These are phyloP conservation scores for Episyrphus balteatus DNA, from an alignment of 1,140 invertebrate species.

Conservation along the genomic window DNA sequence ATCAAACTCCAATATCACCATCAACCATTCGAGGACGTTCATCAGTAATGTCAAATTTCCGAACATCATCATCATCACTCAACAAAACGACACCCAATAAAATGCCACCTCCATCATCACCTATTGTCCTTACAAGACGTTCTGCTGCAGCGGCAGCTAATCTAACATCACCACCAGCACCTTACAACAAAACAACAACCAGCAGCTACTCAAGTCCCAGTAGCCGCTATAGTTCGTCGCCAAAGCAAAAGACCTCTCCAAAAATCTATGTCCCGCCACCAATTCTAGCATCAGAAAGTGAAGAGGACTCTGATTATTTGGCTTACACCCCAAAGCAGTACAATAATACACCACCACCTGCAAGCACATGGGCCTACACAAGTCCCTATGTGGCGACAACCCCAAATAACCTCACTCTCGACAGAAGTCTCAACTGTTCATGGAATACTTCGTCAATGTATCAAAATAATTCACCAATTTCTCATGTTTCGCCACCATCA, in stretches of 20 bases:
- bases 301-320: slow-evolving; percentile 17
- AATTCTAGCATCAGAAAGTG: slow-evolving; percentile 21
- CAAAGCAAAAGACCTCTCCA: slow-evolving; percentile 6
- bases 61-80: not conserved
- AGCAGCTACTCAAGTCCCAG: not conserved
- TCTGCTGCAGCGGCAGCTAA: not conserved
- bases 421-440: not conserved
- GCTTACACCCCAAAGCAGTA: slow-evolving; percentile 12
- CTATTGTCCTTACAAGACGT: slow-evolving; percentile 3
- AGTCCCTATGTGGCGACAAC: too few species aligned
- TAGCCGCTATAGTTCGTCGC: not conserved
- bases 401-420: too few species aligned
- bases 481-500: slow-evolving; percentile 5
- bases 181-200: not conserved
- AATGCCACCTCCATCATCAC: slow-evolving; percentile 12
- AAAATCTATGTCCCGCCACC: slow-evolving; percentile 28
- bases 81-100: slow-evolving; percentile 11
- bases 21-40: slow-evolving; percentile 8
- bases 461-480: slow-evolving; percentile 9
- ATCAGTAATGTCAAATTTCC: slow-evolving; percentile 6
- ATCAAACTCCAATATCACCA: slow-evolving; percentile 2
- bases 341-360: slow-evolving; percentile 8
- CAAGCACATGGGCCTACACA: too few species aligned
- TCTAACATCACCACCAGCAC: not conserved
- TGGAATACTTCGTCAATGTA: slow-evolving; percentile 10